A percentile compares a stretch with the other conserved stretches of the same genome.
phyloP scores from a whole-genome alignment of 2,797 vertebrate genomes.

The Parauchenoglanis ngamensis region DNA sequence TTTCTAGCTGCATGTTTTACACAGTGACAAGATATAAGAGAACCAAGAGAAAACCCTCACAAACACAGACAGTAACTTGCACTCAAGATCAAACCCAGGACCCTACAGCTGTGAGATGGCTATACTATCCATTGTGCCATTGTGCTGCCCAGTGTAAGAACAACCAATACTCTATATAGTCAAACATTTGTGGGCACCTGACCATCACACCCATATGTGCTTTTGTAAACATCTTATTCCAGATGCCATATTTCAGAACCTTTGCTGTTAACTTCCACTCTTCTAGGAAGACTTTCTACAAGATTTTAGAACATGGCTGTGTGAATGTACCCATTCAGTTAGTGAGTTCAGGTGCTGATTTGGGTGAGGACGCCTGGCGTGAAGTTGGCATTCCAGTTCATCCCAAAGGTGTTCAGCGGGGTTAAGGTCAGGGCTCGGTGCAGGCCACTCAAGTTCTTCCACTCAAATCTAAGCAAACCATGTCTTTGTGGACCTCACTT shows the following conservation, averaged over 20 bases:
- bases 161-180: neutral
- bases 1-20: neutral
- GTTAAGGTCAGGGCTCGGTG: neutral
- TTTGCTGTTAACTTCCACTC: neutral
- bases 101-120: neutral
- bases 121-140: neutral
- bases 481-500: no score
- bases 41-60: neutral
- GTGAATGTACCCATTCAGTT: neutral
- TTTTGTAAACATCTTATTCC: neutral
- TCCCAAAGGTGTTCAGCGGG: neutral
- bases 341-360: neutral
- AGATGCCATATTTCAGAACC: neutral
- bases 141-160: neutral
- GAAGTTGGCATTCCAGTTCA: no score
- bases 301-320: neutral
- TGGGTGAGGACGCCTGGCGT: neutral
- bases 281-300: neutral
- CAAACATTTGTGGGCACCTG: neutral
- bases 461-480: neutral
- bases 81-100: neutral
- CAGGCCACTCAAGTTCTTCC: neutral
- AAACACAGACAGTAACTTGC: neutral
- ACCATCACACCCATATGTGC: neutral
- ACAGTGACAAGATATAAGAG: neutral